Percentiles rank a stretch among this genome's conserved stretches.
Conservation (phyloP, 92 coral and sea anemone species). For the Isaurus tuberculatus region DNA sequence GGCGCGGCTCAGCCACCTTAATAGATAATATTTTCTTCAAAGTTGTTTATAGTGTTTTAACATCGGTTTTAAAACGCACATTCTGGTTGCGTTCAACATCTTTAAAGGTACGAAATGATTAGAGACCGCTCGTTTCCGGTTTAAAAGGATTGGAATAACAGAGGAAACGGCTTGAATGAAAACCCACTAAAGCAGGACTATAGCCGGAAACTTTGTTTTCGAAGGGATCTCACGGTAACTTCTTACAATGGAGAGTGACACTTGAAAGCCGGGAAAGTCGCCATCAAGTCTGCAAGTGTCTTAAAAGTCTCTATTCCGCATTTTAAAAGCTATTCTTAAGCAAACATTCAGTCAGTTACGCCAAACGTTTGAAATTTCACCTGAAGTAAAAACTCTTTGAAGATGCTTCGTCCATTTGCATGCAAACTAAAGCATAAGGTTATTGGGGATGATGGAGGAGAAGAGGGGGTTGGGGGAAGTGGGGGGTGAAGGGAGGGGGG, state of each 20-base stretch:
- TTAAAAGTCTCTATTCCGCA: not conserved
- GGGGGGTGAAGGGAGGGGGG: too few relatives aligned
- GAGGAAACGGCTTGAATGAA: constrained; percentile 20
- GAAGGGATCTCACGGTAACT: constrained; percentile 1
- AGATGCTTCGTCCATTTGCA: too few relatives aligned
- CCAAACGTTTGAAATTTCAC: too few relatives aligned
- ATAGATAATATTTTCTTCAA: not conserved
- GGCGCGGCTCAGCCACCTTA: not conserved
- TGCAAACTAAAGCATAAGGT: too few relatives aligned
- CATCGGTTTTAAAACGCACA: not conserved
- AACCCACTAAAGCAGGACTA: not conserved
- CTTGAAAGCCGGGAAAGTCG: constrained; percentile 24
- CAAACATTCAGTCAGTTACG: not conserved
- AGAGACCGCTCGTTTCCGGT: constrained; percentile 36
- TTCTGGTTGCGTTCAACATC: not conserved
- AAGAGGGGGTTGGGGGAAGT: too few relatives aligned
- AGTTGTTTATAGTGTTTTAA: not conserved
- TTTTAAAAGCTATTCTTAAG: constrained; percentile 1
- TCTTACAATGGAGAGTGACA: constrained; percentile 20
- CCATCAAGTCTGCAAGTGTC: constrained; percentile 22
- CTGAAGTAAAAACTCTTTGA: too few relatives aligned
- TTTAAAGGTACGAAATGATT: not conserved
- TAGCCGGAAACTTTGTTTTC: constrained; percentile 42
- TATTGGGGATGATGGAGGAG: too few relatives aligned
- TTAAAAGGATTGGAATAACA: constrained; percentile 1